phyloP scores from a whole-genome alignment of 1,140 invertebrate genomes.

The Cotesia chilonis region DNA sequence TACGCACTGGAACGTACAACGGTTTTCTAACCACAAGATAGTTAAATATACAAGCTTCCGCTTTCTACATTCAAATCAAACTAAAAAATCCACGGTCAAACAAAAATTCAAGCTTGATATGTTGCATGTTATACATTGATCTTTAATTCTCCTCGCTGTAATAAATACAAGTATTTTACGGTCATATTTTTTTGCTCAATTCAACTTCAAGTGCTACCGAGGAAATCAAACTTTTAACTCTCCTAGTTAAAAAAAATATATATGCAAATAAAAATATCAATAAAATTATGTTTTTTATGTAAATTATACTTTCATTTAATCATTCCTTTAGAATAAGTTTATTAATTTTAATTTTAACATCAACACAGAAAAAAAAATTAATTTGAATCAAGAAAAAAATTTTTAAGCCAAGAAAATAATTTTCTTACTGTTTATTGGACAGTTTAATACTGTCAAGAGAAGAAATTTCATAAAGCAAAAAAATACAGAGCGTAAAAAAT shows the following conservation, averaged over 20 bases:
- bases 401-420: too few relatives aligned
- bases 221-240: neutral
- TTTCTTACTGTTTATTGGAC: neutral
- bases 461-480: neutral
- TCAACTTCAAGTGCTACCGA: slow-evolving; percentile 10
- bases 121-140: too few relatives aligned
- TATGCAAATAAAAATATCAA: neutral
- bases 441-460: neutral
- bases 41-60: slow-evolving; percentile 13
- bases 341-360: neutral
- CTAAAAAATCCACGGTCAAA: neutral
- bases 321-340: neutral
- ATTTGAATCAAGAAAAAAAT: too few relatives aligned
- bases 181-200: neutral
- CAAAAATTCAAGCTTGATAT: too few relatives aligned
- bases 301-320: slow-evolving; percentile 3
- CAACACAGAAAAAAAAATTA: too few relatives aligned
- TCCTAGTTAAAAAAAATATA: slow-evolving; percentile 2
- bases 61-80: neutral
- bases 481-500: neutral
- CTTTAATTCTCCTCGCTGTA: too few relatives aligned
- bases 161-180: too few relatives aligned
- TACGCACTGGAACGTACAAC: slow-evolving; percentile 19
- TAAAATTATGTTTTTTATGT: slow-evolving; percentile 24
- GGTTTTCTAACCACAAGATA: slow-evolving; percentile 16